phyloP scores from a whole-genome alignment of 2,888 invertebrate species.

The Antitype chi region DNA sequence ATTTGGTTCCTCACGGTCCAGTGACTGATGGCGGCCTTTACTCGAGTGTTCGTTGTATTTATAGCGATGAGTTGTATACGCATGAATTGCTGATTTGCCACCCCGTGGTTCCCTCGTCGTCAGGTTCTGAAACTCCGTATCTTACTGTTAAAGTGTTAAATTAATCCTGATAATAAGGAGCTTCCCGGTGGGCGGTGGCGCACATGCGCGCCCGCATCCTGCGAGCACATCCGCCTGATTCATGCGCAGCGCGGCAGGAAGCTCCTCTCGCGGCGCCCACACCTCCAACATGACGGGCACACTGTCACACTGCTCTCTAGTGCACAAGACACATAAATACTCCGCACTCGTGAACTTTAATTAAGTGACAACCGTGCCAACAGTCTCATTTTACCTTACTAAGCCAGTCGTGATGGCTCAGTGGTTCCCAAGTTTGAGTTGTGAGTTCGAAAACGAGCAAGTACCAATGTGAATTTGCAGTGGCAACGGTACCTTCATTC shows the following conservation, averaged over 20 bases:
- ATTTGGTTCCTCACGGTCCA: background rate
- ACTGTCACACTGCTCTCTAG: background rate
- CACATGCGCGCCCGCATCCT: conserved; percentile 68
- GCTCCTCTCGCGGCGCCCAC: background rate
- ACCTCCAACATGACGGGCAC: conserved; percentile 2
- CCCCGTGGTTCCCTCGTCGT: background rate
- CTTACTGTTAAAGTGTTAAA: background rate
- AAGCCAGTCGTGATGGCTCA: background rate
- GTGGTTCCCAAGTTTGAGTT: background rate
- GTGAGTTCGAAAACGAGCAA: too few species aligned
- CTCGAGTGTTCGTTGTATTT: conserved; percentile 13
- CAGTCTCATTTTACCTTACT: background rate
- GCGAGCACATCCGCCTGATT: conserved; percentile 70
- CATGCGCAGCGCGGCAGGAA: conserved; percentile 48
- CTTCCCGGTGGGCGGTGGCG: background rate
- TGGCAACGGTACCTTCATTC: background rate
- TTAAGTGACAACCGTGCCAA: background rate
- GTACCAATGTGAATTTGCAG: background rate
- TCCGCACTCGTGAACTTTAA: background rate
- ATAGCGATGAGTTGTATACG: conserved; percentile 6
- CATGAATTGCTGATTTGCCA: too few species aligned
- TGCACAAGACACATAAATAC: too few species aligned
- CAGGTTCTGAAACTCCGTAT: background rate
- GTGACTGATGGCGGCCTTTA: conserved; percentile 22
- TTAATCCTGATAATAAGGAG: background rate